Base-by-base conservation (phyloP, 1,140 invertebrate genomes). In the Camponotus pennsylvanicus region DNA sequence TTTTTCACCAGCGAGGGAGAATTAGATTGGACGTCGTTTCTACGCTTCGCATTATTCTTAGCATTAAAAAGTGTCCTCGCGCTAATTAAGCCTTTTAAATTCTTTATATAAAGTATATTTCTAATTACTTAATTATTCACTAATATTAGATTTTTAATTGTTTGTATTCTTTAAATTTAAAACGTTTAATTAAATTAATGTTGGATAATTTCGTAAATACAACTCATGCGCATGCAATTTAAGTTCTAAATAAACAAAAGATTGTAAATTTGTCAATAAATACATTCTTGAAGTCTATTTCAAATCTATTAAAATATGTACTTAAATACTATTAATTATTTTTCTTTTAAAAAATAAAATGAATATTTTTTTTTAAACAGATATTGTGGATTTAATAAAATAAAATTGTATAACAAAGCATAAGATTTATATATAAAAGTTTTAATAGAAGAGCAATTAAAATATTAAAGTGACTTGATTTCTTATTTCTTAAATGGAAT, bases 171-270 rank as follows among this genome's bases (percentile, higher is more conserved):
- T 40, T 3, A 57, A 27, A 6, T 15, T 37, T 7, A 13, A 55
- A 34, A 70, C 18, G 21, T 71, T 71, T n/a, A 52, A 71, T 52
- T 52, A 52, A 55, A 71, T 52, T 76, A 61, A 61, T 9, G 3
- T 40, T 15, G 5, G 11, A 27, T 34, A 55, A 55, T 15, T 37
- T n/a, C 18, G 9, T 1, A 18, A 13, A 49, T 27, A 42, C 13
- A 3, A 2, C 8, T 32, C 11, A n/a, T 3, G 21, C 27, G 0
- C 6, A 3, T 0, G 3, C 8, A 40, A 69, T 27, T 13, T 32
- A 27, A 27, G 11, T 70, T 70, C 21, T 45, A n/a, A 27, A 13
- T 6, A 49, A 67, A 37, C n/a, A 8, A 49, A 21, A 15, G n/a
- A 70, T 45, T 7, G 2, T 8, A 45, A 45, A 45, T 40, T 27